Base-by-base conservation (phyloP, 1,140 invertebrate species). In the Drosophila tani region DNA sequence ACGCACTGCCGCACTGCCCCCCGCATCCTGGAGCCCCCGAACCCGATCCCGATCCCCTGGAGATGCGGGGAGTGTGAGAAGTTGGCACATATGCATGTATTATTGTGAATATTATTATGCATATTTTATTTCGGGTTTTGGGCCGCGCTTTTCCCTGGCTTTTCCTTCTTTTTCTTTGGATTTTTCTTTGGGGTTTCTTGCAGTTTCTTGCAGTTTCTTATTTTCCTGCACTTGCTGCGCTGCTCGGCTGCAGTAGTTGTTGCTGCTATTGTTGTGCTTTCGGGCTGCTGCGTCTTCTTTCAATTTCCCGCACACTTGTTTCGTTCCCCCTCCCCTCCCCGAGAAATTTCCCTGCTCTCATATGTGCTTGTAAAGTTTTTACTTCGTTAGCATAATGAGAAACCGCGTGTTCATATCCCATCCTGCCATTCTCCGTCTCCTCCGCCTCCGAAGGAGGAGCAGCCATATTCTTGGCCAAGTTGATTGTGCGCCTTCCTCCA, bases 321-420 rank as follows among this genome's bases (percentile, higher is more conserved):
- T 71, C 62, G 51, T 19, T 17, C 21, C 7, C 2, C n/a, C 21
- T 7, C 12, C 21, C n/a, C 12, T 17, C n/a, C 4, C 11, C 21
- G 12, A 45, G 49, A 46, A 24, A 74, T 77, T 67, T 73, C 73
- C 70, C 46, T 60, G 76, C 82, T 86, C 86, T 91, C 86, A 90
- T 86, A 86, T 90, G 86, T 91, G 79, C 86, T 90, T 90, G 86
- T 91, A 90, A 91, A 91, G 79, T 91, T 91, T 91, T 90, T 90
- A 90, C 85, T 90, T 91, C 88, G 88, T 91, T 91, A 91, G 83
- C 84, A 91, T 91, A 91, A 91, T 91, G 88, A 91, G 88, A 91
- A 91, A 88, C 88, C 88, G 85, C 85, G 85, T 90, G 85, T 80
- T 90, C 85, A 90, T 85, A 90, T 88, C 85, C 81, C 66, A 53